Base-by-base conservation (phyloP, 2,888 invertebrate genomes). In the Lottia gigantea region DNA sequence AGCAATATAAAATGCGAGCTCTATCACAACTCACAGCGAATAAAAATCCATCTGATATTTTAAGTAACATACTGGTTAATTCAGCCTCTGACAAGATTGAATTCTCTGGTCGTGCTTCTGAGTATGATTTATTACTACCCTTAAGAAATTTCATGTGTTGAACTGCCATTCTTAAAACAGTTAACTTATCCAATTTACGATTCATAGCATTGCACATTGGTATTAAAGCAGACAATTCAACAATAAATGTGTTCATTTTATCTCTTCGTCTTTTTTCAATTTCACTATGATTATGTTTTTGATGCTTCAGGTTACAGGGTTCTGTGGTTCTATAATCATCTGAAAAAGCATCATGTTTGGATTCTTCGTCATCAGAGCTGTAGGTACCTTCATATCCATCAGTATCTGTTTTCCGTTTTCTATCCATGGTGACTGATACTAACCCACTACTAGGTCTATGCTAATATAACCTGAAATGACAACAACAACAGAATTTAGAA, bases 221-320 rank as follows among this genome's bases (percentile, higher is more conserved):
- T 25, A 97, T 92, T 92, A 97, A 94, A 19, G 94, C 91, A 67
- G 95, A 94, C 71, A 97, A 89, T 88, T 97, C 96, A 3, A 94
- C 92, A 81, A 97, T 97, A 89, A 96, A 96, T 0, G 94, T 95
- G 90, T 97, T 97, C 96, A 97, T 97, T 90, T 97, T 97, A 88
- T 97, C 96, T 46, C 97, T 91, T 0, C 97, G 91, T 0, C 97
- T 91, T 88, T 97, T 97, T 90, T 97, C 97, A 74, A 97, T 97
- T 90, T 97, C 96, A 88, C 96, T 96, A 90, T 97, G 97, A 89
- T 96, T 97, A 89, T 96, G 96, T 83, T 96, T 96, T 75, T 31
- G 76, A 78, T 55, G 19, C 23, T 55, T 55, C 6, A 19, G 2
- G 8, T 40, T 40, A 40, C 40, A 8, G 1, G 6, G 40, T 11